Base-by-base conservation (phyloP, 2,797 vertebrate species). In the Callimico goeldii region DNA sequence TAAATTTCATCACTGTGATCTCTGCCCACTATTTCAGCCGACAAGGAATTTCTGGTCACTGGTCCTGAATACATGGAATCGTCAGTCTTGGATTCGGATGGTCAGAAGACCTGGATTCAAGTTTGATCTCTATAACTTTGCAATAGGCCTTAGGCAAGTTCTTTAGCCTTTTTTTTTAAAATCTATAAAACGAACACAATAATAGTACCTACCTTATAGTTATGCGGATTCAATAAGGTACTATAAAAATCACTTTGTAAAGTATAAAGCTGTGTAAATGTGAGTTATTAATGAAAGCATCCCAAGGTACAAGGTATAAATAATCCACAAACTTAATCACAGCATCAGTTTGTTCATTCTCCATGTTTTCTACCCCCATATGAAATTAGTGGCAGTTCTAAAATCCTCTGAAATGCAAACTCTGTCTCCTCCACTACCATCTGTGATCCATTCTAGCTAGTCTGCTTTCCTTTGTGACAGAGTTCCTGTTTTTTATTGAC, bases 351-450 rank as follows among this genome's bases (percentile, higher is more conserved):
- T 19, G 70, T 52, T 75, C 70, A 72, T 43, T 81, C 57, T 95
- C 43, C 39, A 11, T 58, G 36, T 82, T 81, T 84, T 80, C 39
- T 6, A 26, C 20, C 5, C n/a, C 22, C 20, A 52, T 24, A 84
- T 84, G 72, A 94, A 95, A 48, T 52, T 83, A 77, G 50, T 33
- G 41, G 4, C 28, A 30, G 72, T 90, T 33, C 58, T 70, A 30
- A 97, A 89, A 50, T 72, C 24, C 26, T 91, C 26, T 81, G 50
- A 92, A 70, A 90, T 92, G 70, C n/a, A 79, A 61, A 88, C 70
- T 72, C 67, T 58, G 58, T 83, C 43, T 48, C 70, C 4, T 64
- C 39, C 1, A 10, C 24, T 46, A 41, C 39, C 24, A 55, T 83
- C n/a, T 67, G 55, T 15, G 30, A 64, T n/a, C n/a, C 33, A 57